A percentile compares a stretch with the other conserved stretches of the same genome.
phyloP scores from a whole-genome alignment of 92 coral and sea anemone genomes.

The Blastomussa wellsi region DNA sequence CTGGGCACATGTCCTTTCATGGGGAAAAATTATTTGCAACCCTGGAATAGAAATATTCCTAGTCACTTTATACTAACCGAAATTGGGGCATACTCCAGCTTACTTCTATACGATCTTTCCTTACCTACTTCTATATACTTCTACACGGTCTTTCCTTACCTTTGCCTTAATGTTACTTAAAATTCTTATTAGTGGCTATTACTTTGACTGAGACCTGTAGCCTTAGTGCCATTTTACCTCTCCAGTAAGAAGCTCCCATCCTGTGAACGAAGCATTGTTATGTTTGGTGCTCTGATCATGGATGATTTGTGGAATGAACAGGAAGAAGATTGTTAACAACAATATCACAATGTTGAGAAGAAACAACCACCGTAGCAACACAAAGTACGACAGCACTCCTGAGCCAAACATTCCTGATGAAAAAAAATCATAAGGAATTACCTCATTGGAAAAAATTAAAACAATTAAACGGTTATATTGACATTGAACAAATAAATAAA shows the following conservation, averaged over 20 bases:
- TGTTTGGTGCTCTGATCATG: slow-evolving; percentile 60
- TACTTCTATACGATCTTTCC: no score
- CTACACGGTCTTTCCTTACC: no score
- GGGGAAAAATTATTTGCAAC: no score
- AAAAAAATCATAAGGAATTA: background rate
- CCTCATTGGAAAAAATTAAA: background rate
- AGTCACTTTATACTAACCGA: no score
- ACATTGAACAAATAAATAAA: background rate
- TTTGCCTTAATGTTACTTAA: no score
- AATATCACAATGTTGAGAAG: slow-evolving; percentile 79
- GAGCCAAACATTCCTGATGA: slow-evolving; percentile 91
- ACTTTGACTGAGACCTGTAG: no score
- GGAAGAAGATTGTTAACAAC: slow-evolving; percentile 72
- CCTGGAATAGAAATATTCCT: no score
- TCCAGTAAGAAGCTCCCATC: slow-evolving; percentile 87
- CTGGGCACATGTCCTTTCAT: no score
- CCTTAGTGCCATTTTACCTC: slow-evolving; percentile 56
- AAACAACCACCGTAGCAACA: slow-evolving; percentile 92
- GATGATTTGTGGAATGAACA: slow-evolving; percentile 90
- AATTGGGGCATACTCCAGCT: no score
- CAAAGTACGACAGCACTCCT: slow-evolving; percentile 90
- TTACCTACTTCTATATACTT: no score
- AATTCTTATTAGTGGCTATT: no score
- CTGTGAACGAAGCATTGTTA: slow-evolving; percentile 69
- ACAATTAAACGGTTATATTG: background rate